Evolutionary conservation across 1,140 invertebrate species (phyloP).

Genomic region (Drosophila santomea): DNA sequence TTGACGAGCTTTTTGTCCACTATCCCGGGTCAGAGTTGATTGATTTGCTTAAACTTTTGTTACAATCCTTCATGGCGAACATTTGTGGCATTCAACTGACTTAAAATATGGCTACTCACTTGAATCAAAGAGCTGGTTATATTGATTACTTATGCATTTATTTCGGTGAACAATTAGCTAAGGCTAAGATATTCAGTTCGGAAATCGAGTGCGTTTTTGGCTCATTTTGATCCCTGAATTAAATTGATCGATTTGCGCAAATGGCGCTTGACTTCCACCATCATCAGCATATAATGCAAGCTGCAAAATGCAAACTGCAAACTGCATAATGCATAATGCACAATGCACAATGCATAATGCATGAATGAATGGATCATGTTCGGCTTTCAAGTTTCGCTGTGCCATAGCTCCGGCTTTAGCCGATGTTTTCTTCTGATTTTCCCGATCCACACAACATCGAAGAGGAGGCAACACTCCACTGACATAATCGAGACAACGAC

Average conservation of each 20-base stretch:
- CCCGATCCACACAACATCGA: conserved; percentile 60
- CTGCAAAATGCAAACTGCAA: no score
- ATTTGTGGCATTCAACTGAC: background rate
- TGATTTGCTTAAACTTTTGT: conserved; percentile 20
- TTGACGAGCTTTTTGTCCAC: conserved; percentile 21
- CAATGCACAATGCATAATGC: background rate
- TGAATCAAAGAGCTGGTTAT: no score
- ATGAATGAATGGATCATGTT: conserved; percentile 52
- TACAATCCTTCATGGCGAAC: background rate
- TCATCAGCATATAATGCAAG: background rate
- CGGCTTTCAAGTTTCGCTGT: conserved; percentile 15
- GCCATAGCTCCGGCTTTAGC: background rate
- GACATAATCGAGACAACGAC: conserved; percentile 81
- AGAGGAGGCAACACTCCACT: conserved; percentile 77
- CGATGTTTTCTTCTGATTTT: conserved; percentile 8
- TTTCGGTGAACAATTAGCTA: background rate
- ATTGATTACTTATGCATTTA: no score
- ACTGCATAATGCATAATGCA: no score
- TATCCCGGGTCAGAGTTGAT: conserved; percentile 7
- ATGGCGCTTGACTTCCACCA: conserved; percentile 39
- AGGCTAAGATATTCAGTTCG: background rate
- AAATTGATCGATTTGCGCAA: conserved; percentile 43
- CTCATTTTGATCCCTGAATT: conserved; percentile 5
- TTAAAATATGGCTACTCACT: background rate
- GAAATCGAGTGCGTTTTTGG: background rate